Percentiles rank a stretch among this genome's conserved stretches.
These are phyloP conservation scores for Bombycilla garrulus DNA, from an alignment of 2,113 vertebrate species.

Conservation along the genomic window DNA sequence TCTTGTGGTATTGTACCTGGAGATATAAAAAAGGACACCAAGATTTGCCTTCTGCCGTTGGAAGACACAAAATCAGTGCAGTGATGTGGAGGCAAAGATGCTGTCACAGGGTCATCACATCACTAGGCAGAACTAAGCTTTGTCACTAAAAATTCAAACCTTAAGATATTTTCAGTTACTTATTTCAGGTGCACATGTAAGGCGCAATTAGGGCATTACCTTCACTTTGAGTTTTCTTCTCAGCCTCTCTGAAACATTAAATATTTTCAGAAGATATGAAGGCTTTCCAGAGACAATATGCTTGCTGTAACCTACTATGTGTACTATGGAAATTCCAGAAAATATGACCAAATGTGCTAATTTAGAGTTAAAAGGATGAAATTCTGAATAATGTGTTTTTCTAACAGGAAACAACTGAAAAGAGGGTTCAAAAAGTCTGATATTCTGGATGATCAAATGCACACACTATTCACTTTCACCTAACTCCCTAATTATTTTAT, in stretches of 20 bases:
- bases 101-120: neutral
- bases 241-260: neutral
- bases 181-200: neutral
- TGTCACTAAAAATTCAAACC: neutral
- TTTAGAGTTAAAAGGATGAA: slow-evolving; percentile 16
- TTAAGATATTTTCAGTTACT: neutral
- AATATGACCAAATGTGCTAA: neutral
- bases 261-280: neutral
- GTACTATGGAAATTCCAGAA: neutral
- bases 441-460: neutral
- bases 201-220: neutral
- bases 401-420: slow-evolving; percentile 32
- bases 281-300: neutral
- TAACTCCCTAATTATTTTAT: slow-evolving; percentile 66
- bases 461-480: slow-evolving; percentile 19
- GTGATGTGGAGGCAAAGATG: neutral
- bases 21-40: too few species aligned
- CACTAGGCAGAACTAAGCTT: neutral
- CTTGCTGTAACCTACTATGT: neutral
- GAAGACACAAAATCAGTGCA: neutral
- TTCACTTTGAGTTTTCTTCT: neutral
- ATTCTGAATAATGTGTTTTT: neutral
- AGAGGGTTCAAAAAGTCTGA: slow-evolving; percentile 7
- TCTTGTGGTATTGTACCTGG: neutral
- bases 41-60: neutral